phyloP scores from a whole-genome alignment of 2,797 vertebrate species.

The Kryptopterus vitreolus region DNA sequence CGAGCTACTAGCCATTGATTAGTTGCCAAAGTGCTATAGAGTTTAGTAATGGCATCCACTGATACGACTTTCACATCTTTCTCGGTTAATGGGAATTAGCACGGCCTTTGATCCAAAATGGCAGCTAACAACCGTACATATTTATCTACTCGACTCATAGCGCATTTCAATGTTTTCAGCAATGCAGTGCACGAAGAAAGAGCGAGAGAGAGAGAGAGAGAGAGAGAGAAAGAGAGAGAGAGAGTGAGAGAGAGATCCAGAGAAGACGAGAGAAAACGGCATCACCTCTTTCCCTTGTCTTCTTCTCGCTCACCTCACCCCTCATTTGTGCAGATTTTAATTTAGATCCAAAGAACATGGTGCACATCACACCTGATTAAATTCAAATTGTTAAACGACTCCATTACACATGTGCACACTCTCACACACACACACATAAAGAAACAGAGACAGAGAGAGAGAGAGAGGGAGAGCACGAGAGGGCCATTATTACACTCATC shows the following conservation, averaged over 20 bases:
- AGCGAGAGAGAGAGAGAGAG: slow-evolving; percentile 18
- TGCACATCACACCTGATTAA: slow-evolving; percentile 57
- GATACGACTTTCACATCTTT: slow-evolving; percentile 37
- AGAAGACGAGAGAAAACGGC: slow-evolving; percentile 29
- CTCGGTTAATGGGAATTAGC: slow-evolving; percentile 49
- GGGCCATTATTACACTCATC: slow-evolving; percentile 50
- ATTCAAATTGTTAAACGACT: slow-evolving; percentile 53
- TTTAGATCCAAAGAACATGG: slow-evolving; percentile 55
- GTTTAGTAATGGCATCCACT: slow-evolving; percentile 37
- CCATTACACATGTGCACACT: slow-evolving; percentile 35
- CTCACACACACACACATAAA: slow-evolving; percentile 11
- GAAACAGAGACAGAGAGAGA: slow-evolving; percentile 28
- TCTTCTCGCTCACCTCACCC: slow-evolving; percentile 22
- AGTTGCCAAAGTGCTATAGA: slow-evolving; percentile 54
- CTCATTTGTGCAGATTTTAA: slow-evolving; percentile 56
- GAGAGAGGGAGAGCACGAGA: too few relatives aligned
- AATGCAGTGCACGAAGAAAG: background rate
- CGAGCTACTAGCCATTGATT: slow-evolving; percentile 53
- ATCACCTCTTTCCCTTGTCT: slow-evolving; percentile 41
- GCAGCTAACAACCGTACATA: slow-evolving; percentile 35
- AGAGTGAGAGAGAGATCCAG: background rate
- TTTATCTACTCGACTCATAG: slow-evolving; percentile 25
- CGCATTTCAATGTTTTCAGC: slow-evolving; percentile 9
- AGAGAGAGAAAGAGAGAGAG: slow-evolving; percentile 16
- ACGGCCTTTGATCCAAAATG: slow-evolving; percentile 52